Evolutionary conservation across 2,797 vertebrate species (phyloP).

Genomic region (Parambassis ranga): DNA sequence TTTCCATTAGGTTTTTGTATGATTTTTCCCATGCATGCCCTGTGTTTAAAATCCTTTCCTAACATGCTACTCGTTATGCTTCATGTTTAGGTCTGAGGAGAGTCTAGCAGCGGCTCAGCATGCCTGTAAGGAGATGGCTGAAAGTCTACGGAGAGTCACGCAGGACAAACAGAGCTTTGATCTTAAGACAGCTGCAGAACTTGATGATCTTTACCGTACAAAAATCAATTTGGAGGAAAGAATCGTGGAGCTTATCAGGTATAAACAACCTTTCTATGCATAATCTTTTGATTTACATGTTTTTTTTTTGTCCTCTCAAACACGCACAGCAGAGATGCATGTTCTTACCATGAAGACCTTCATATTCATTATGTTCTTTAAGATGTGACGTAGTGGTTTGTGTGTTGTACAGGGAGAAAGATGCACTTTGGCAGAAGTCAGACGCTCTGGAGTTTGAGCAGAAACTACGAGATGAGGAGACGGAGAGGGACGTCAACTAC

Average conservation of each 20-base stretch:
- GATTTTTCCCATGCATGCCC: not conserved
- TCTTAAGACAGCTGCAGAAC: slow-evolving; percentile 85
- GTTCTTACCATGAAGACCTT: too few species aligned
- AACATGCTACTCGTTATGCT: not conserved
- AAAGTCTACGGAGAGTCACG: slow-evolving; percentile 79
- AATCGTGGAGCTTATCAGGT: slow-evolving; percentile 92
- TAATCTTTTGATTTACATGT: too few species aligned
- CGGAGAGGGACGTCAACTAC: slow-evolving; percentile 83
- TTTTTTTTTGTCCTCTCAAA: too few species aligned
- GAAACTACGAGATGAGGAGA: slow-evolving; percentile 89
- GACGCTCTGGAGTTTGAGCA: slow-evolving; percentile 95
- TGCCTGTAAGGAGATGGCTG: slow-evolving; percentile 81
- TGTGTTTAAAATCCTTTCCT: not conserved
- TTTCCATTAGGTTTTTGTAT: slow-evolving; percentile 18
- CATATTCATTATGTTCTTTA: too few species aligned
- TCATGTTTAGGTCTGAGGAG: slow-evolving; percentile 79
- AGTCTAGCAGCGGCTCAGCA: slow-evolving; percentile 77
- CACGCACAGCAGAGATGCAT: too few species aligned
- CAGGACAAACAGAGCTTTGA: slow-evolving; percentile 84
- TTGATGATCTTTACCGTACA: slow-evolving; percentile 92
- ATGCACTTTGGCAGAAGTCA: slow-evolving; percentile 93
- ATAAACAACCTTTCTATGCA: not conserved
- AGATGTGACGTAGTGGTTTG: not conserved
- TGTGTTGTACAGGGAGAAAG: slow-evolving; percentile 72
- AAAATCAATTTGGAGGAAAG: slow-evolving; percentile 94